Base-by-base conservation (phyloP, 2,113 vertebrate genomes). In the Micronycteris hirsuta region DNA sequence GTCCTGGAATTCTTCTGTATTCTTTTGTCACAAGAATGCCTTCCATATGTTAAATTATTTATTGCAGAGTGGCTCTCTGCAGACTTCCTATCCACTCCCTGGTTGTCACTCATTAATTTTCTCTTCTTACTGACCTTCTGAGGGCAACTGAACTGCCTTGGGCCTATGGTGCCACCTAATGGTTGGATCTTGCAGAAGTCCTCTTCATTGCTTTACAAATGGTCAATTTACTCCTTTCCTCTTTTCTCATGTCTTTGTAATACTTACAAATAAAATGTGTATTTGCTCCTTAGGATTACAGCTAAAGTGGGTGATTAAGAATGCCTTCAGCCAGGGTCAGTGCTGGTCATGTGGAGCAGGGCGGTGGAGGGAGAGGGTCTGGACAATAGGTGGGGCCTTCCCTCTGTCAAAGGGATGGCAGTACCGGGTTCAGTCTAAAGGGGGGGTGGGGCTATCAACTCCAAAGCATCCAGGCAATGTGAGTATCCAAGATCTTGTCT, bases 171-270 rank as follows among this genome's bases (percentile, higher is more conserved):
- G 52, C 38, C 86, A 41, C 71, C 58, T 88, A 45, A 54, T 56
- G 86, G 31, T 81, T 49, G 56, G 76, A 65, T 81, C 52, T 96
- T 89, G 56, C n/a, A 71, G 61, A 91, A 71, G 7, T 56, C 52
- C 19, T 33, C 14, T 43, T 2, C 33, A 5, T 54, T 83, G 36
- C 65, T 74, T 93, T 86, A 58, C 52, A 58, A 82, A 63, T 49
- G 54, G 74, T 47, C 15, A 47, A 1, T 89, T 17, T 14, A 10
- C 22, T 70, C 31, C 11, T 88, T 41, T 52, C 16, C 67, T 87
- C 31, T 73, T 54, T 88, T 58, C 45, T 93, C 8, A 22, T 5
- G 1, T 45, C 22, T 68, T 82, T 82, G 52, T 88, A 24, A 73
- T 70, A 77, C 28, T 78, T n/a, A 41, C 36, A 68, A 38, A 56